A percentile compares a stretch with the other conserved stretches of the same genome.
Evolutionary conservation across 2,888 invertebrate species (phyloP).

Genomic region (Neoascia interrupta): DNA sequence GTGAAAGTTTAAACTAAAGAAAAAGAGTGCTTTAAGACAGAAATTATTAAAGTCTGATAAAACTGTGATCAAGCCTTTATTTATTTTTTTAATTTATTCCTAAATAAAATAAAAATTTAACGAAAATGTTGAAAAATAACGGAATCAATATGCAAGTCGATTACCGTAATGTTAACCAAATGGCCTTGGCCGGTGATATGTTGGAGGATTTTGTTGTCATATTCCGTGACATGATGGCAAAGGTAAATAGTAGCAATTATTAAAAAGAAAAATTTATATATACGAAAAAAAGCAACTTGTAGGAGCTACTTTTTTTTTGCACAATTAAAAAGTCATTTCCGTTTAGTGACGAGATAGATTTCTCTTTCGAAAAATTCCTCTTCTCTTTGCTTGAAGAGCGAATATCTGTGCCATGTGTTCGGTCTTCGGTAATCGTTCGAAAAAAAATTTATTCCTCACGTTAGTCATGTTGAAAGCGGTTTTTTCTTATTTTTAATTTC

Average conservation of each 20-base stretch:
- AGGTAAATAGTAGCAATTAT: slow-evolving; percentile 82
- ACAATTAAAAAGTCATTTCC: neutral
- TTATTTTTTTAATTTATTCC: slow-evolving; percentile 30
- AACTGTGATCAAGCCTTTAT: slow-evolving; percentile 49
- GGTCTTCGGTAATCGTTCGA: no score
- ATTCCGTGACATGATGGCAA: slow-evolving; percentile 85
- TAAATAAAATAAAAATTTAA: slow-evolving; percentile 40
- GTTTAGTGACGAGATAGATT: neutral
- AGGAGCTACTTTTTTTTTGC: no score
- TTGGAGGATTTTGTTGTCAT: slow-evolving; percentile 87
- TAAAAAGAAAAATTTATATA: neutral
- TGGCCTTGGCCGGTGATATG: slow-evolving; percentile 84
- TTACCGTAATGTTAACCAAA: slow-evolving; percentile 82
- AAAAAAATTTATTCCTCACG: slow-evolving; percentile 15
- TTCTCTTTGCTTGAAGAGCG: slow-evolving; percentile 10
- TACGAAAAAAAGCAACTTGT: neutral
- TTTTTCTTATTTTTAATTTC: slow-evolving; percentile 11
- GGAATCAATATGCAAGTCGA: slow-evolving; percentile 83
- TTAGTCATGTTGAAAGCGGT: slow-evolving; percentile 22
- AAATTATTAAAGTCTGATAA: slow-evolving; percentile 42
- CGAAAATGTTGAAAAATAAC: slow-evolving; percentile 76
- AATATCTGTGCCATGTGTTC: slow-evolving; percentile 28
- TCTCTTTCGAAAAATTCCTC: no score
- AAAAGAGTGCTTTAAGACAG: neutral
- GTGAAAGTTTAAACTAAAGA: slow-evolving; percentile 35